Evolutionary conservation across 2,888 invertebrate species (phyloP), one percentile per base, ranked within the genome.

Genomic region (Zaprionus bogoriensis): DNA sequence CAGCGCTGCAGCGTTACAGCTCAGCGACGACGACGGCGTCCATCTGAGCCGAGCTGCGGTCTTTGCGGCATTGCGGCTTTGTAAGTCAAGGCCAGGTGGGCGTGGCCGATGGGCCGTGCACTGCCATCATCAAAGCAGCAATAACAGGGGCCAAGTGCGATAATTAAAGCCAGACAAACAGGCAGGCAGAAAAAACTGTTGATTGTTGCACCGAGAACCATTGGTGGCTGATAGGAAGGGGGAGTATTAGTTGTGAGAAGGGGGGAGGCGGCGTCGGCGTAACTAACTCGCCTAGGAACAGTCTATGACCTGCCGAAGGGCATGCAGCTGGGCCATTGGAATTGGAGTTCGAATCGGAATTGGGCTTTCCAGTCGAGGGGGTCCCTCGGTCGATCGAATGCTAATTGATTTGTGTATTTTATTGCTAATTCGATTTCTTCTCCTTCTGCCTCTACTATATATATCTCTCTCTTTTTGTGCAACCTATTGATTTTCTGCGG

Each of bases 81-180:
- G 57, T 77, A 62, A 77, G 78, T 77, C 84, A 79, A 65, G 79
- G 85, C 47, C 68, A 44, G 9, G 32, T 59, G 71, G 81, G 73
- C 76, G 67, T 70, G 66, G 47, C 39, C 6, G 3, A 7, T 27
- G 51, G 51, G 14, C 45, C n/a, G 54, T 59, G 38, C 62, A 28
- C 46, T 63, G 62, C 39, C 58, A 71, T 54, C 51, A 61, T 62
- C 51, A 51, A 20, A 39, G 59, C 48, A 48, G 32, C 46, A 63
- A 47, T 41, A 22, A 48, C 22, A n/a, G n/a, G n/a, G n/a, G n/a
- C n/a, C n/a, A 44, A 70, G 65, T 61, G 65, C 59, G 44, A 66
- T 57, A 69, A 69, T 71, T 71, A 66, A 52, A 44, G 50, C 53
- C 28, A 39, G 47, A 23, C 44, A 55, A 30, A 20, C 20, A n/a